Evolutionary conservation across 2,888 invertebrate species (phyloP), one percentile per base, ranked within the genome.

Genomic region (Zelleria hepariella): DNA sequence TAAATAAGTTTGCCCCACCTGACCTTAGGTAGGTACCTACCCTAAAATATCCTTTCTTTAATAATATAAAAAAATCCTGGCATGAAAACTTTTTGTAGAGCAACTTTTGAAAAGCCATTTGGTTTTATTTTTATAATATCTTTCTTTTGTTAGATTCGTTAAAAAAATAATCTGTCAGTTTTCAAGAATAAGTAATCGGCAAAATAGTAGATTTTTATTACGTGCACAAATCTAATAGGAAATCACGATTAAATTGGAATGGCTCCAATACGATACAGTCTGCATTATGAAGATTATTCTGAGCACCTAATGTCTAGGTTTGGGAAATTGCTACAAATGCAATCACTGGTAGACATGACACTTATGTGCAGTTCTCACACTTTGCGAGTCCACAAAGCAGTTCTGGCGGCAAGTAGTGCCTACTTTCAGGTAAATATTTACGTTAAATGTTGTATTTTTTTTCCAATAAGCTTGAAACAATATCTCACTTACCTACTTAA

Each of bases 281-380:
- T 93, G 62, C 92, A 93, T 73, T 93, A 93, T 90, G 92, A 92
- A 76, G 92, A 92, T 73, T 93, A 94, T 78, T 91, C 93, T 25
- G 91, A 91, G 67, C 92, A 93, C 73, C 84, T 93, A 66, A 90
- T 92, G 74, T 91, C 92, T 58, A 90, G 92, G 70, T 91, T 94
- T 72, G 93, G 93, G 63, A 92, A 92, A 71, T 83, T 94, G 51
- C 87, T 94, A 72, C 93, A 93, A 81, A 91, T 92, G 74, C 94
- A 94, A 75, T 92, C 92, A 61, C 86, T 94, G 63, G 94, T 94
- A 51, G 94, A 94, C 75, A 91, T 94, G 78, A 93, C 93, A 58
- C 90, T 94, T 54, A 92, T 93, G 88, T 94, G 94, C 73, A 93
- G 93, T 69, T 93, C 92, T 56, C 93, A 93, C 73, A 92, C 93